A percentile compares a stretch with the other conserved stretches of the same genome.
These are phyloP conservation scores for Caenorhabditis angaria DNA, from an alignment of 2,888 invertebrate species.

Conservation along the genomic window DNA sequence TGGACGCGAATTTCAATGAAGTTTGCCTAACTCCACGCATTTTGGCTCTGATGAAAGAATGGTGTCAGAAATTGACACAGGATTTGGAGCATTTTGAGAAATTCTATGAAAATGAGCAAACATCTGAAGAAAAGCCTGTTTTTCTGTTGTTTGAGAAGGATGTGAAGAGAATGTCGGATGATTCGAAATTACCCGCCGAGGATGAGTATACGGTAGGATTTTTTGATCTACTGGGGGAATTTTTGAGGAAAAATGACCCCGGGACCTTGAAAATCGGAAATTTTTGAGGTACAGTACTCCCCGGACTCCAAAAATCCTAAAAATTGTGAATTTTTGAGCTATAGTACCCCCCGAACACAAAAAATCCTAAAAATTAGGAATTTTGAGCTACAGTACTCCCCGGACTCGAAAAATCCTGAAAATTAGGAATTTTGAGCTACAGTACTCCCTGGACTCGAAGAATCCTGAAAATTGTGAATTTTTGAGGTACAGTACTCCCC, in stretches of 20 bases:
- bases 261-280: no score
- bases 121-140: not conserved
- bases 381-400: not conserved
- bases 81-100: constrained; percentile 25
- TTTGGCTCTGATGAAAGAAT: constrained; percentile 1
- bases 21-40: constrained; percentile 5
- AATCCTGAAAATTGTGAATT: no score
- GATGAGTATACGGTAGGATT: constrained; percentile 3
- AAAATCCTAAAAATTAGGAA: no score
- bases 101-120: constrained; percentile 1
- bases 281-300: not conserved
- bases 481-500: no score
- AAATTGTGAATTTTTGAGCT: not conserved
- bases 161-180: constrained; percentile 16
- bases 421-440: no score
- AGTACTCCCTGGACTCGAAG: no score
- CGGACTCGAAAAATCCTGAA: no score
- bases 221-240: not conserved
- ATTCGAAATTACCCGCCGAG: not conserved
- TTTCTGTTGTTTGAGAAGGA: constrained; percentile 36
- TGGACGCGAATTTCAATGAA: constrained; percentile 31
- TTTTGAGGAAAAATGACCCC: not conserved
- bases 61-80: constrained; percentile 19
- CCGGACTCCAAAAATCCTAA: not conserved
- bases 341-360: no score